Evolutionary conservation across 2,888 invertebrate genomes (phyloP).

Genomic region (Aphidoletes aphidimyza): DNA sequence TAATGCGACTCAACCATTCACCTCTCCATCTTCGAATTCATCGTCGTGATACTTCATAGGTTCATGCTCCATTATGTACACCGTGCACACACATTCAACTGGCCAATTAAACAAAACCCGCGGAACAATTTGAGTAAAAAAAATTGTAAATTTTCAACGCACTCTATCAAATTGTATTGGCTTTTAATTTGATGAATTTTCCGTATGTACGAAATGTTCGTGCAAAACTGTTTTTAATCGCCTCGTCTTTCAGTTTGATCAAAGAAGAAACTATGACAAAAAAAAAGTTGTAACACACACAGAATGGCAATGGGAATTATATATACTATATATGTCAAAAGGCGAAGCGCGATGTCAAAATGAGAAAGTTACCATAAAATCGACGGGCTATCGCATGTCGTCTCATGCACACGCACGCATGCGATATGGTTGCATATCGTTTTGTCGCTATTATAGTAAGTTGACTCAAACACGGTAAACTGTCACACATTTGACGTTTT

Average conservation of each 20-base stretch:
- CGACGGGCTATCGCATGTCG: not conserved
- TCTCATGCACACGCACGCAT: not conserved
- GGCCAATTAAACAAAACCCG: not conserved
- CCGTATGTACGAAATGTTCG: not conserved
- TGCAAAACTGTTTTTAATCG: conserved; percentile 8
- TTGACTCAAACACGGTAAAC: not conserved
- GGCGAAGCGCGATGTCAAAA: conserved; percentile 53
- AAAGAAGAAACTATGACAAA: conserved; percentile 7
- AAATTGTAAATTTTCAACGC: not conserved
- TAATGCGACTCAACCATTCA: conserved; percentile 60
- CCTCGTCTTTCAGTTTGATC: conserved; percentile 40
- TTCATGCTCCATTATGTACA: conserved; percentile 70
- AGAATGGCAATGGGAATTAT: conserved; percentile 35
- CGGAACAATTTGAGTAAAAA: not conserved
- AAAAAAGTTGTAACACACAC: conserved; percentile 29
- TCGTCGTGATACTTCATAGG: conserved; percentile 70
- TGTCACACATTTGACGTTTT: conserved; percentile 47
- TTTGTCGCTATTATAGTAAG: conserved; percentile 3
- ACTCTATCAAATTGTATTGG: too few relatives aligned
- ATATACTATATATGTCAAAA: conserved; percentile 50
- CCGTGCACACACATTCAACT: conserved; percentile 20
- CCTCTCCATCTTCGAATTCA: conserved; percentile 77
- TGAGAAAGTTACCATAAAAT: conserved; percentile 54
- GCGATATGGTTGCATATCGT: not conserved
- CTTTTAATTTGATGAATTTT: too few relatives aligned